These are phyloP conservation scores for Lophura nycthemera DNA, from an alignment of 2,113 vertebrate genomes.

Conservation along the genomic window DNA sequence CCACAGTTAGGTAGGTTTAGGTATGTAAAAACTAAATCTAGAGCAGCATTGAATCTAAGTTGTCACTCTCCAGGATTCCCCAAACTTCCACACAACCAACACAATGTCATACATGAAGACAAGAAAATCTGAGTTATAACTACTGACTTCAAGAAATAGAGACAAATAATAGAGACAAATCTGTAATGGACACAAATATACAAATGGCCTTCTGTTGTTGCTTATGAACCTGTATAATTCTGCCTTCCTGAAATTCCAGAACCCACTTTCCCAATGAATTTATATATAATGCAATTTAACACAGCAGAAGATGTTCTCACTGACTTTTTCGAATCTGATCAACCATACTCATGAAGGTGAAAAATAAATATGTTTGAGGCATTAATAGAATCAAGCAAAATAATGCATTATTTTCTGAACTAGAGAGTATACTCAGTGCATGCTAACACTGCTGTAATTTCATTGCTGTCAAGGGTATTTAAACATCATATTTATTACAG, in stretches of 20 bases:
- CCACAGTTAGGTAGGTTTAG: background rate
- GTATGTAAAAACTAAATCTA: background rate
- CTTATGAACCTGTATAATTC: background rate
- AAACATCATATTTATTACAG: constrained; percentile 10
- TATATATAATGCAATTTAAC: background rate
- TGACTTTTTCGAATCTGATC: background rate
- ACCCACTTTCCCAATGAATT: background rate
- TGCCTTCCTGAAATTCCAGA: background rate
- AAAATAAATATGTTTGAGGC: background rate
- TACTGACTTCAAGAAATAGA: background rate
- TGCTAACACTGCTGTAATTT: background rate
- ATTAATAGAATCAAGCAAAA: background rate
- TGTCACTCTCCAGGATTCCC: background rate
- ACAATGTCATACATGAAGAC: background rate
- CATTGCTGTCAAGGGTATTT: background rate
- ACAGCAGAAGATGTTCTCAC: background rate
- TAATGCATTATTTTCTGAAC: background rate
- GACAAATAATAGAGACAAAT: background rate
- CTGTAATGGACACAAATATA: background rate
- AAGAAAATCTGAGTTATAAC: background rate
- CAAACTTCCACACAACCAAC: background rate
- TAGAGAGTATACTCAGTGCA: background rate
- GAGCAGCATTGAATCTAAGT: background rate
- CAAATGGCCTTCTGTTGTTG: background rate
- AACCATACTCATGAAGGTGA: background rate